Base-by-base conservation (phyloP, 2,797 vertebrate genomes). In the Acipenser oxyrinchus region DNA sequence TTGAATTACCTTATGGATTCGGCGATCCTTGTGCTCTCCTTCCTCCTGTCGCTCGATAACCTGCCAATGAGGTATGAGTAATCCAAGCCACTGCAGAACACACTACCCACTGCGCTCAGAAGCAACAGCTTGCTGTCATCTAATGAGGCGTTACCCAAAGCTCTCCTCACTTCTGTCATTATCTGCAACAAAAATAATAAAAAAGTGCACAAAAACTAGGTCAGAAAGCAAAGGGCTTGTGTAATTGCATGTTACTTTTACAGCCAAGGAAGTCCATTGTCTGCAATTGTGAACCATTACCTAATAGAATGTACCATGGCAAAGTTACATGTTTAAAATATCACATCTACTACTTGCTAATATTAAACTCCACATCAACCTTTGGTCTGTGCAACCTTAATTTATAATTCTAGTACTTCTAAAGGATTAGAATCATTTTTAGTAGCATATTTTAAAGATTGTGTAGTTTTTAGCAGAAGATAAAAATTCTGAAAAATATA, bases 11-110 rank as follows among this genome's bases (percentile, higher is more conserved):
- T 91, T 82, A 99, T 94, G 64, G 95, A 93, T 69, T 99, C 96
- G 49, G 95, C 90, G 60, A 99, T 98, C 75, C 96, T 91, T 64
- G 92, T 92, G 86, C 96, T 99, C 80, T 98, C 95, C 89, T 98
- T 97, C 69, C 95, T 88, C 76, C 95, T 91, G 86, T 98, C 95
- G 11, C 90, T 95, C 75, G 95, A 96, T 81, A 99, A 85, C 73
- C 93, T 93, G 68, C 95, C 95, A 2, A 99, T 95, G 68, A 99
- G 90, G 87, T 98, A 97, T 66, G 95, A 97, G 58, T 95, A 94
- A 81, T 99, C 96, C 76, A 99, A 85, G 70, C 96, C 96, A 0
- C 95, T 95, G 83, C 96, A 99, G 90, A 99, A 99, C 61, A 95
- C 89, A 0, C 93, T 95, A 68, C 95, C 96, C 70, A 99, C 96